Conservation (phyloP, 2,797 vertebrate species). For the Clangula hyemalis region DNA sequence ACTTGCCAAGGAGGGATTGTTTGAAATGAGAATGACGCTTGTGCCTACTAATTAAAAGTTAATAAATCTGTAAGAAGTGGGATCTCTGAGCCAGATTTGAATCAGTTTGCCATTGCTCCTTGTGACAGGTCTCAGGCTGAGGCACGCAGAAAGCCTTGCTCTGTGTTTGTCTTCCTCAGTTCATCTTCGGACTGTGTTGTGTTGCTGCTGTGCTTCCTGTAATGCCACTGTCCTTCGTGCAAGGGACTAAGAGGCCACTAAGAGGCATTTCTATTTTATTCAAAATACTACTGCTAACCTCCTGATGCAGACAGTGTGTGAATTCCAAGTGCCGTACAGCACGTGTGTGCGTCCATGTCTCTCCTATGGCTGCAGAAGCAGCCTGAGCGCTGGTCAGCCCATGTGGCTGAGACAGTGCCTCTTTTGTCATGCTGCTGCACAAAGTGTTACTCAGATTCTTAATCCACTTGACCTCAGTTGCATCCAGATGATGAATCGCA, state of each 20-base stretch:
- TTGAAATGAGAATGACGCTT: neutral
- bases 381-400: neutral
- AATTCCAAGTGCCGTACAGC: neutral
- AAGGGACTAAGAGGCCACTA: neutral
- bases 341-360: neutral
- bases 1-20: neutral
- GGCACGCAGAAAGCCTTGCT: neutral
- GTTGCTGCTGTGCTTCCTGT: neutral
- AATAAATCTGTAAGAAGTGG: neutral
- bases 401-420: conserved; percentile 9
- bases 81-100: neutral
- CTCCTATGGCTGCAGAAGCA: neutral
- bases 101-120: neutral
- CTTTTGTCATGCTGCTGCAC: conserved; percentile 12
- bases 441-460: neutral
- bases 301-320: neutral
- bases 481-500: conserved; percentile 22
- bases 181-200: neutral
- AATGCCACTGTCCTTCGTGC: neutral
- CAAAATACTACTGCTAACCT: neutral
- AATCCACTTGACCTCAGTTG: conserved; percentile 34
- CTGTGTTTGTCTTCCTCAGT: neutral
- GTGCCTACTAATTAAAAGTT: conserved; percentile 8
- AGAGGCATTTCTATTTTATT: neutral
- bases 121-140: neutral